phyloP scores from a whole-genome alignment of 2,113 vertebrate species.

The Puffinus mauretanicus region DNA sequence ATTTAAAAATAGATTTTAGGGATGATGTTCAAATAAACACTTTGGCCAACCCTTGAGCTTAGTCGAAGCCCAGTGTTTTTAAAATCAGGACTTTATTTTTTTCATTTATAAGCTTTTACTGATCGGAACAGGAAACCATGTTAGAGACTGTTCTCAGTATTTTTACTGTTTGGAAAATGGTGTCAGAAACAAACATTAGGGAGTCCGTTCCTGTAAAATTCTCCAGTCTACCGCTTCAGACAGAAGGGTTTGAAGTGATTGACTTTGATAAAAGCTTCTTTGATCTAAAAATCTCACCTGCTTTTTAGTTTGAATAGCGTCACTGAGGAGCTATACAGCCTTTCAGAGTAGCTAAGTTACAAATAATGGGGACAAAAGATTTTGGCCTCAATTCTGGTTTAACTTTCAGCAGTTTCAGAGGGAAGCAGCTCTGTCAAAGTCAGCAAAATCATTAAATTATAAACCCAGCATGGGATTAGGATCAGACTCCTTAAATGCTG shows the following conservation, averaged over 20 bases:
- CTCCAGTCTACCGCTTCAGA: background rate
- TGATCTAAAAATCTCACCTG: background rate
- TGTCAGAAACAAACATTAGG: background rate
- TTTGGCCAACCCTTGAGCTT: background rate
- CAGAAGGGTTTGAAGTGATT: background rate
- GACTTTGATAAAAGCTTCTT: background rate
- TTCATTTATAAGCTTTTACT: background rate
- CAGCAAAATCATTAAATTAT: background rate
- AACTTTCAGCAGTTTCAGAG: background rate
- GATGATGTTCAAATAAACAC: background rate
- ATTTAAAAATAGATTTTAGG: background rate
- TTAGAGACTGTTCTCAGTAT: background rate
- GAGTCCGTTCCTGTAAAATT: background rate
- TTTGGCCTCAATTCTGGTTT: background rate
- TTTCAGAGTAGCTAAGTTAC: background rate
- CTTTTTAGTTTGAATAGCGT: background rate
- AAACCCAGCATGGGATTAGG: background rate
- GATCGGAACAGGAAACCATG: background rate
- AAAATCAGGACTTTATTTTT: background rate
- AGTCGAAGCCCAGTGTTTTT: background rate
- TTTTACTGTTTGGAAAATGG: background rate
- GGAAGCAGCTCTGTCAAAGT: background rate
- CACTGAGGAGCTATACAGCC: background rate
- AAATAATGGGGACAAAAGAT: background rate
- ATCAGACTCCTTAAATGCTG: background rate